These are phyloP conservation scores for Aphelinus atriplicis DNA, from an alignment of 1,140 invertebrate species.

Conservation along the genomic window DNA sequence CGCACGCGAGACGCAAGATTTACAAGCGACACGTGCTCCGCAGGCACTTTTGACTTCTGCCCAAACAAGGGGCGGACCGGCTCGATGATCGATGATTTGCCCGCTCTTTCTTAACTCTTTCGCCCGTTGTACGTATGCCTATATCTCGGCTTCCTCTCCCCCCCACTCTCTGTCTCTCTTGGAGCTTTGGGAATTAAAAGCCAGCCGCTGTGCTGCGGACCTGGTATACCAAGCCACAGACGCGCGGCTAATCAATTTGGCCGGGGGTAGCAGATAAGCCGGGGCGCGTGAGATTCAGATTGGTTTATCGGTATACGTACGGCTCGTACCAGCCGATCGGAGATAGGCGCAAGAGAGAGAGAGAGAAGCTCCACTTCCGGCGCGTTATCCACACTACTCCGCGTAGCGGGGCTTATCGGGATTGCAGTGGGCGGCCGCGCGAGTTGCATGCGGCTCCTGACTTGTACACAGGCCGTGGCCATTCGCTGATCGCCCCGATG, in stretches of 20 bases:
- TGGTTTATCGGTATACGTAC: conserved; percentile 10
- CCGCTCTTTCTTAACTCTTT: conserved; percentile 1
- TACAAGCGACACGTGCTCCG: conserved; percentile 45
- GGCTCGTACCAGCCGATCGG: background rate
- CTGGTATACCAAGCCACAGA: too few species aligned
- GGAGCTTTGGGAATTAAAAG: too few species aligned
- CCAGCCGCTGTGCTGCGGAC: too few species aligned
- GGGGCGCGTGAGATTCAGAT: background rate
- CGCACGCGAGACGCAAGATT: conserved; percentile 43
- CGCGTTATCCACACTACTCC: background rate
- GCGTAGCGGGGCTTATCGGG: conserved; percentile 19
- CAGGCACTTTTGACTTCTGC: conserved; percentile 1
- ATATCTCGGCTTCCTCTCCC: background rate
- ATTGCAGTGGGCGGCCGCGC: conserved; percentile 5
- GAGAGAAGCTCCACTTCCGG: conserved; percentile 14
- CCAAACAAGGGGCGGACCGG: conserved; percentile 43
- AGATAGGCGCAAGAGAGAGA: background rate
- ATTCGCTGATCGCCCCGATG: too few species aligned
- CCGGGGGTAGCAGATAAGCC: background rate
- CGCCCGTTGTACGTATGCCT: background rate
- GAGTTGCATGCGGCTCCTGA: too few species aligned
- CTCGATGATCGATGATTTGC: conserved; percentile 36
- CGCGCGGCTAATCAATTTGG: conserved; percentile 4
- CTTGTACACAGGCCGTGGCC: too few species aligned
- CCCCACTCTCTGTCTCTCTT: background rate